A percentile compares a stretch with the other conserved stretches of the same genome.
Conservation (phyloP, 2,797 vertebrate species). For the Takifugu ocellatus region DNA sequence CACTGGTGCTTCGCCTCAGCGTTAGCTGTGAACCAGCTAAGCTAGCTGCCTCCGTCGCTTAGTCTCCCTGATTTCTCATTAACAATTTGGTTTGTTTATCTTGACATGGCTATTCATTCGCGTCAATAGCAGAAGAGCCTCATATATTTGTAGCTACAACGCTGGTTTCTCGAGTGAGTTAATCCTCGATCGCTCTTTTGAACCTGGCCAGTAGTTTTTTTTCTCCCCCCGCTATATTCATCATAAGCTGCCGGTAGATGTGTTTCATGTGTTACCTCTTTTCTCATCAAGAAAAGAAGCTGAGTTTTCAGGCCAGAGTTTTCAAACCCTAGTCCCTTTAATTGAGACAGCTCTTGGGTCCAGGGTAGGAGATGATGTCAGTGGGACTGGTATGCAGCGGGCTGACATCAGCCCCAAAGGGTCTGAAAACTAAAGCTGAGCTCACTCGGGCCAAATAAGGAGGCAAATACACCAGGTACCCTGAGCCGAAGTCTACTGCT, state of each 20-base stretch:
- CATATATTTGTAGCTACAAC: neutral
- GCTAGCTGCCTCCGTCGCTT: conserved; percentile 36
- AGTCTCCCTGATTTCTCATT: neutral
- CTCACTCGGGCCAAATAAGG: conserved; percentile 68
- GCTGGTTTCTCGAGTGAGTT: too few relatives aligned
- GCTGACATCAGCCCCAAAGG: conserved; percentile 62
- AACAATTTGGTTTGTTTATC: neutral
- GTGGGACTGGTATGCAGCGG: conserved; percentile 67
- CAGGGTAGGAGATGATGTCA: conserved; percentile 63
- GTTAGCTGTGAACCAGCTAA: conserved; percentile 33
- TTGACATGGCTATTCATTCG: rapidly evolving
- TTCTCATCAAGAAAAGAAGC: too few relatives aligned
- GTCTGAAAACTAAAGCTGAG: conserved; percentile 39
- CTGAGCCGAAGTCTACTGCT: neutral
- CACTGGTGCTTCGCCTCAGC: neutral
- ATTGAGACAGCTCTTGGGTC: conserved; percentile 32
- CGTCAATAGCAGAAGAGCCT: rapidly evolving
- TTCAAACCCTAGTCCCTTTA: conserved; percentile 39
- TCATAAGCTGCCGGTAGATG: too few relatives aligned
- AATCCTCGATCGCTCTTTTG: too few relatives aligned
- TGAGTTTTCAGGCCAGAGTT: neutral
- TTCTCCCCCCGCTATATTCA: too few relatives aligned
- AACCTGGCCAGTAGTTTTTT: too few relatives aligned
- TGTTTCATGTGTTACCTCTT: too few relatives aligned
- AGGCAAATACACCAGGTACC: conserved; percentile 26